phyloP scores from a whole-genome alignment of 1,140 invertebrate species.

The Lordiphosa clarofinis region DNA sequence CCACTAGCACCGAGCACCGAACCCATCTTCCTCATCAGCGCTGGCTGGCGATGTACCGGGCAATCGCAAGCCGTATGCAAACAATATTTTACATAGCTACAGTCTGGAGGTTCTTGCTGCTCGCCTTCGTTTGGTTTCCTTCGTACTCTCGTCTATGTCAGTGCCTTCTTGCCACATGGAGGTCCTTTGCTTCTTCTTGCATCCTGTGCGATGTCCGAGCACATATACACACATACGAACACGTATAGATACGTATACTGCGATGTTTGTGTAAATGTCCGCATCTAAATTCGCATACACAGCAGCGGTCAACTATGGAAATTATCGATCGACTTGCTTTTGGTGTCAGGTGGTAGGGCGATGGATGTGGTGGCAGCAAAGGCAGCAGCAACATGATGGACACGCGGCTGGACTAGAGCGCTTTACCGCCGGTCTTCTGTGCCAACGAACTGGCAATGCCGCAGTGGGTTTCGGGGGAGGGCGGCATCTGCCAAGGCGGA shows the following conservation, averaged over 20 bases:
- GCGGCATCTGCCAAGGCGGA: constrained; percentile 69
- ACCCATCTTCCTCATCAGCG: constrained; percentile 51
- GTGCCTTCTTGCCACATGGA: constrained; percentile 51
- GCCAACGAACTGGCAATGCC: constrained; percentile 33
- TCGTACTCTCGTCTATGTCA: constrained; percentile 42
- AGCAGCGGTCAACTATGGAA: constrained; percentile 79
- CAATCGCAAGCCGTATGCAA: constrained; percentile 79
- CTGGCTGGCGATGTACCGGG: constrained; percentile 65
- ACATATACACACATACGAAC: constrained; percentile 19
- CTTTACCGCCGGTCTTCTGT: constrained; percentile 29
- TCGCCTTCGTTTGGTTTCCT: constrained; percentile 71
- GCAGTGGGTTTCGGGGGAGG: constrained; percentile 31
- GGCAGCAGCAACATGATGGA: constrained; percentile 62
- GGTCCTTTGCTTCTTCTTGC: constrained; percentile 51
- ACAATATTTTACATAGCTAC: constrained; percentile 77
- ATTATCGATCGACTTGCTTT: constrained; percentile 73
- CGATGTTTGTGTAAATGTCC: constrained; percentile 72
- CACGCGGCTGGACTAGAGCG: constrained; percentile 57
- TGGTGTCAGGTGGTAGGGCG: constrained; percentile 78
- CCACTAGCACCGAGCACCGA: constrained; percentile 2
- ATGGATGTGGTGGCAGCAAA: constrained; percentile 64
- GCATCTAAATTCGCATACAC: constrained; percentile 79
- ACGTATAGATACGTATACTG: constrained; percentile 29
- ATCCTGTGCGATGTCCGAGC: constrained; percentile 62
- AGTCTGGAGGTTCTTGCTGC: constrained; percentile 64